phyloP scores from a whole-genome alignment of 1,140 invertebrate species.

The Lordiphosa collinella region DNA sequence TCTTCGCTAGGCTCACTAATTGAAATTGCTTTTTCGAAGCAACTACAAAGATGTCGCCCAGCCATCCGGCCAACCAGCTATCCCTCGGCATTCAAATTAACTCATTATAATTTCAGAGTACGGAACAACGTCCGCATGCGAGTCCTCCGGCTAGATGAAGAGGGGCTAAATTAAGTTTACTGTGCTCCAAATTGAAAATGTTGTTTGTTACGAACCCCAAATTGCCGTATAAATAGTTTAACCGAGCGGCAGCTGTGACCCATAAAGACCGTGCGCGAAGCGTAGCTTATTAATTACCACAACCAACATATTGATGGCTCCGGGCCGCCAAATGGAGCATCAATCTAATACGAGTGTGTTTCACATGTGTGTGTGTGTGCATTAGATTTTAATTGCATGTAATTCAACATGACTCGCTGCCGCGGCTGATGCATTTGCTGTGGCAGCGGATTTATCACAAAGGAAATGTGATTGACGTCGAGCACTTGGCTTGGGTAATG shows the following conservation, averaged over 20 bases:
- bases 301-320: constrained; percentile 20
- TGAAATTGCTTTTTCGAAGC: constrained; percentile 73
- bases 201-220: constrained; percentile 45
- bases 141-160: constrained; percentile 7
- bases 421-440: constrained; percentile 30
- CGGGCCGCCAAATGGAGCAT: constrained; percentile 33
- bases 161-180: constrained; percentile 23
- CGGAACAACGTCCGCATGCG: not conserved
- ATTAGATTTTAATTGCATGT: constrained; percentile 74
- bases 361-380: constrained; percentile 27
- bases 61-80: not conserved
- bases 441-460: constrained; percentile 64
- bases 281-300: constrained; percentile 51
- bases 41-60: constrained; percentile 53
- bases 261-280: constrained; percentile 17
- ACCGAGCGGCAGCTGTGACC: constrained; percentile 29
- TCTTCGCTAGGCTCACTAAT: constrained; percentile 55
- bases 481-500: constrained; percentile 52
- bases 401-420: constrained; percentile 59
- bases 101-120: constrained; percentile 70
- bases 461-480: constrained; percentile 64
- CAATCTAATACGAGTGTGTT: constrained; percentile 22
- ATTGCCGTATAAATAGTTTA: constrained; percentile 70
- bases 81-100: constrained; percentile 60
- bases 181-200: constrained; percentile 58